Base-by-base conservation (phyloP, 92 coral and sea anemone genomes). In the Heliopora coerulea region DNA sequence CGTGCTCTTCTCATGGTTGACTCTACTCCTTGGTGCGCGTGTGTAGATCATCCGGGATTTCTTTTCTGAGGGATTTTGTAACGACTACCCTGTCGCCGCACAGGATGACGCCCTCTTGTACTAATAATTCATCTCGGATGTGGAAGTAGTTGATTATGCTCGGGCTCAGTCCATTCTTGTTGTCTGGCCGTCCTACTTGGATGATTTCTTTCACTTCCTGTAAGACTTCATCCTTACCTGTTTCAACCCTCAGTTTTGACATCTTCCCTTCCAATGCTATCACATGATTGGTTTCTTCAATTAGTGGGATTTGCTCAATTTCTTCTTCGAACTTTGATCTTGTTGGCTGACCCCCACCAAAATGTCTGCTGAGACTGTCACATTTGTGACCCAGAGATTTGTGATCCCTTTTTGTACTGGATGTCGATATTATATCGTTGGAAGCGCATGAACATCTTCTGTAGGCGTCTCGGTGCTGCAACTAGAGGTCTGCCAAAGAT, bases 401-500 rank as follows among this genome's bases (percentile, higher is more conserved):
- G 11, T 37, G n/a, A n/a, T n/a, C n/a, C n/a, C n/a, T n/a, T n/a
- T 4, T 4, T 11, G 42, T 37, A 37, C 11, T 37, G 4, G 4
- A 37, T 11, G 4, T 37, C 6, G 52, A 46, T 46, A n/a, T 46
- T n/a, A 46, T 46, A 46, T 46, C 15, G 7, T 6, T 9, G 15
- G 52, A 46, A n/a, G 15, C 52, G 52, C 17, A 8, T 9, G n/a
- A 66, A 57, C 73, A 66, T 66, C 31, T 57, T 42, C 39, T 42
- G 73, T 18, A 66, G 44, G 12, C 30, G 33, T 32, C 62, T 28
- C 30, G 73, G 81, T 27, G 83, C 83, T 64, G 75, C 63, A 41
- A 85, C 79, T 18, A 79, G 62, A 41, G 89, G 83, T 30, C 82
- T 85, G 75, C 75, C 74, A 63, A 88, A 85, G 49, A 88, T 84